Base-by-base conservation (phyloP, 2,888 invertebrate species). In the Chymomyza fuscimana region DNA sequence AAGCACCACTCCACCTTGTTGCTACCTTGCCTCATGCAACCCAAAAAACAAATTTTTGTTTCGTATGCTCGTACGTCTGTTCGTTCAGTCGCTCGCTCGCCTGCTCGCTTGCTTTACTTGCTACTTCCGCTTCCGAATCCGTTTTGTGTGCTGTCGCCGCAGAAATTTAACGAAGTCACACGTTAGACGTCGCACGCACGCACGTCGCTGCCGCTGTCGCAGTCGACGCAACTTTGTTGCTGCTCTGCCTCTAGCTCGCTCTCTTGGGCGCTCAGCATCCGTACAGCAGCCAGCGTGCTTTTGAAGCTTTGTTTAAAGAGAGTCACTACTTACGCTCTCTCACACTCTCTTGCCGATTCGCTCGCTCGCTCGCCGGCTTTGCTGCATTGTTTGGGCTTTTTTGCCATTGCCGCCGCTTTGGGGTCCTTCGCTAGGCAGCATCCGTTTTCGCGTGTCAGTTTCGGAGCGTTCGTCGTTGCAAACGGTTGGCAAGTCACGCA, bases 151-250 rank as follows among this genome's bases (percentile, higher is more conserved):
- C 85, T 86, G 85, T 86, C 87, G 85, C 88, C 85, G 85, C 88
- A 88, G 87, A 86, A 86, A 87, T 88, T 86, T 86, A 86, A 86
- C 85, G 85, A 86, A 86, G 88, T 86, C 88, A 86, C 85, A 86
- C 85, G 88, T 80, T 81, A 80, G 79, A 32, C 32, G 32, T 70
- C 67, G 56, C 67, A 67, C 58, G 56, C 67, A 67, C 67, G 56
- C 67, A 62, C 61, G 50, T 16, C 74, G 67, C 74, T 82, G 78
- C 66, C 32, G 50, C 22, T 22, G 54, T 65, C 68, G 46, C 15
- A 25, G 69, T 66, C 65, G 61, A 67, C 74, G 67, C 63, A 60
- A 71, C 74, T 32, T 67, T 73, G 65, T 60, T 59, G 73, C 61
- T 72, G 65, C 74, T 65, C 65, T 63, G 74, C 67, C 73, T 70